Evolutionary conservation across 2,888 invertebrate genomes (phyloP).

Genomic region (Rosalia funebris): DNA sequence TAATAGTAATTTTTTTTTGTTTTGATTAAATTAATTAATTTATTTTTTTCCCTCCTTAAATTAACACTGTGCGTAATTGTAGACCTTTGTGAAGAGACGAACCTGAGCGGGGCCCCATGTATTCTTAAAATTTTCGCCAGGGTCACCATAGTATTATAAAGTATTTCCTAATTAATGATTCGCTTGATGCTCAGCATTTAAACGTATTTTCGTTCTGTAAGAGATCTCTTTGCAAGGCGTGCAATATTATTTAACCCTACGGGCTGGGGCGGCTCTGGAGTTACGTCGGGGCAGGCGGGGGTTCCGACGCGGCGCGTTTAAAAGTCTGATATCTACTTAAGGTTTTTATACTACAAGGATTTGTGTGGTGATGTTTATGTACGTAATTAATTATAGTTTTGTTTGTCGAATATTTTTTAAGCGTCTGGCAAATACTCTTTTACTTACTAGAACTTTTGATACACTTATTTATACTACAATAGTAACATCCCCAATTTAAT

Average conservation of each 20-base stretch:
- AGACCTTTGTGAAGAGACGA: slow-evolving; percentile 41
- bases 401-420: background rate
- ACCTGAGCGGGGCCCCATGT: background rate
- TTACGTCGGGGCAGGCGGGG: too few relatives aligned
- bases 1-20: slow-evolving; percentile 36
- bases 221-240: slow-evolving; percentile 48
- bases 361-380: background rate
- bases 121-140: slow-evolving; percentile 31
- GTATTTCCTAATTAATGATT: slow-evolving; percentile 30
- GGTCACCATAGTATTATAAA: slow-evolving; percentile 44
- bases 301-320: too few relatives aligned
- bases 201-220: slow-evolving; percentile 27
- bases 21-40: slow-evolving; percentile 31
- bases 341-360: slow-evolving; percentile 16
- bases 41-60: slow-evolving; percentile 34
- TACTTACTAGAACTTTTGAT: too few relatives aligned
- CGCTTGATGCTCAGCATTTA: slow-evolving; percentile 44
- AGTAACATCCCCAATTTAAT: too few relatives aligned
- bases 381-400: background rate
- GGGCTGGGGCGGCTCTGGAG: slow-evolving; percentile 21
- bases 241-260: slow-evolving; percentile 41
- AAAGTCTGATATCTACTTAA: background rate
- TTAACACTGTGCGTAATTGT: slow-evolving; percentile 22
- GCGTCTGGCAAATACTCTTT: background rate
- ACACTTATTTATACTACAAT: too few relatives aligned